Evolutionary conservation across 2,797 vertebrate species (phyloP).

Genomic region (Mus spretus): DNA sequence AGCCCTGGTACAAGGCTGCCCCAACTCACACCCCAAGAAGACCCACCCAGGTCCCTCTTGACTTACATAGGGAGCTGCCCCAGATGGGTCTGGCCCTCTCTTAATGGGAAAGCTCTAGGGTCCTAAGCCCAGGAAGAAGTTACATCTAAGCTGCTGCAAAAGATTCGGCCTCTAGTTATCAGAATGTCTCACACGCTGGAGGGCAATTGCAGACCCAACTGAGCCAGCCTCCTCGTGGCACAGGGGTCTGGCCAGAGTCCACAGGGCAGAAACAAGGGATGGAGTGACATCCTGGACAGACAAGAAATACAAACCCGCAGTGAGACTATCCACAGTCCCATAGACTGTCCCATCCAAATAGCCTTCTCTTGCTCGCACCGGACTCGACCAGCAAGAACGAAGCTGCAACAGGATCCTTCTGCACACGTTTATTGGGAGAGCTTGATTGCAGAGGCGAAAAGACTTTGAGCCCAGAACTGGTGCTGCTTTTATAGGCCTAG

Average conservation of each 20-base stretch:
- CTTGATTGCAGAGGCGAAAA: too few species aligned
- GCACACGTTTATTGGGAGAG: too few species aligned
- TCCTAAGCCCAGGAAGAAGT: neutral
- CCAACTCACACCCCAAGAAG: neutral
- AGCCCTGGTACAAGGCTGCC: neutral
- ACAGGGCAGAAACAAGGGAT: neutral
- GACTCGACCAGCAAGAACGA: too few species aligned
- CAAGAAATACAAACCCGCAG: neutral
- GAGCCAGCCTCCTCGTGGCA: neutral
- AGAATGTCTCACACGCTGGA: neutral
- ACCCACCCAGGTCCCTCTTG: neutral
- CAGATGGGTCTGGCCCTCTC: neutral
- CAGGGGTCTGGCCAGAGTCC: neutral
- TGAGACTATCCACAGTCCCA: neutral
- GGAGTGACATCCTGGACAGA: neutral
- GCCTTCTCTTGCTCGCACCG: too few species aligned
- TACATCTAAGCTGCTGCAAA: rapidly evolving
- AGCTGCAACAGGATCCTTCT: too few species aligned
- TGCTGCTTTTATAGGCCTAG: too few species aligned
- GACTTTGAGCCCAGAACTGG: too few species aligned
- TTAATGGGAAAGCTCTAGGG: neutral
- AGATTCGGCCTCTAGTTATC: rapidly evolving
- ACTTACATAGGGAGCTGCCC: neutral
- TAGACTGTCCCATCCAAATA: neutral
- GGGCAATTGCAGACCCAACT: too few species aligned